Conservation (phyloP, 1,140 invertebrate genomes). For the Batillaria attramentaria region DNA sequence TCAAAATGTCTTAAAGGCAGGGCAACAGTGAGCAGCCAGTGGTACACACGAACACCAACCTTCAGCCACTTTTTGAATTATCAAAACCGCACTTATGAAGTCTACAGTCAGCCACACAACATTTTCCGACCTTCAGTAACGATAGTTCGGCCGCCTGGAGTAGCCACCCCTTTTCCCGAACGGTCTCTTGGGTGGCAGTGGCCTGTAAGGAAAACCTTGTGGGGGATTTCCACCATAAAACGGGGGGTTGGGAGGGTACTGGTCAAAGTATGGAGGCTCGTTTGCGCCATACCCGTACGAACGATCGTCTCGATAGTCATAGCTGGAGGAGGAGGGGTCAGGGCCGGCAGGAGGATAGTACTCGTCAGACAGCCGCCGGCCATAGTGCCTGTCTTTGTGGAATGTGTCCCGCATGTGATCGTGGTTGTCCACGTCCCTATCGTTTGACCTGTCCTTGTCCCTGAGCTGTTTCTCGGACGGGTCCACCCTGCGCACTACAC, state of each 20-base stretch:
- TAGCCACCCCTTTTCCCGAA: too few relatives aligned
- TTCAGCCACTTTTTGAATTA: too few relatives aligned
- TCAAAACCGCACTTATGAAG: too few relatives aligned
- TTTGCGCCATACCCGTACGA: background rate
- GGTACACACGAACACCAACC: too few relatives aligned
- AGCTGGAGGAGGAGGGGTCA: background rate
- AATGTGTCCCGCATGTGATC: background rate
- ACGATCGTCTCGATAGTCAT: background rate
- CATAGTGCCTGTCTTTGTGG: background rate
- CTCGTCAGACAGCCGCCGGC: background rate
- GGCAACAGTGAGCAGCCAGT: too few relatives aligned
- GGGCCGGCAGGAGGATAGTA: background rate
- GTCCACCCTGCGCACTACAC: constrained; percentile 29
- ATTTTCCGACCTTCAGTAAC: too few relatives aligned
- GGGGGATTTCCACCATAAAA: constrained; percentile 3
- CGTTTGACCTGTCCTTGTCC: background rate
- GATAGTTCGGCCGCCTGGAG: too few relatives aligned
- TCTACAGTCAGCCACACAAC: too few relatives aligned
- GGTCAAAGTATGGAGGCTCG: background rate
- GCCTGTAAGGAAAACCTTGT: constrained; percentile 30
- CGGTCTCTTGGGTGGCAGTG: constrained; percentile 41
- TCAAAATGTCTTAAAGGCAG: too few relatives aligned
- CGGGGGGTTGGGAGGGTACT: constrained; percentile 16
- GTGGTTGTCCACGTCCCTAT: background rate
- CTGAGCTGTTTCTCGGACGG: background rate